Base-by-base conservation (phyloP, 2,888 invertebrate genomes). In the Sepioteuthis lessoniana region DNA sequence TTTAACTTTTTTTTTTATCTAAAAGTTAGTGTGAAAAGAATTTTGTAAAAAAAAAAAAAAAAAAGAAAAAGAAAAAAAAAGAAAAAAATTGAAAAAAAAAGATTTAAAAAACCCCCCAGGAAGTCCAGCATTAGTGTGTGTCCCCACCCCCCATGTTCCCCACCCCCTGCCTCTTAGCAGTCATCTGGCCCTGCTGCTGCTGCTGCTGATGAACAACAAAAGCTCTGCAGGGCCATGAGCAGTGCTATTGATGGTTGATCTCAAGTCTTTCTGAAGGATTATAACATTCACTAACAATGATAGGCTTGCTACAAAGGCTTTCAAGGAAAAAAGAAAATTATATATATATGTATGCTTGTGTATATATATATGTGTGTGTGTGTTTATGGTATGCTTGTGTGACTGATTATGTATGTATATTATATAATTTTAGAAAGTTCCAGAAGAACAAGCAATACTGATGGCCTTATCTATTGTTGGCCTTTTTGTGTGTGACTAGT, bases 211-310 rank as follows among this genome's bases (percentile, higher is more conserved):
- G 4, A 42, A 76, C n/a, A n/a, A n/a, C 5, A 76, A n/a, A 76
- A 76, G n/a, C n/a, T 76, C 76, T 76, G 76, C n/a, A 0, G 76
- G 76, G 35, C 76, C 76, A 35, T 35, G 76, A 76, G n/a, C 76
- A n/a, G n/a, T n/a, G 76, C 76, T 76, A 76, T 76, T 76, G 76
- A 76, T 76, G 76, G 76, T 76, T 76, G 76, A 76, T 76, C 76
- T 76, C 76, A 76, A 35, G 91, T 91, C 91, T 91, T 91, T 92
- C 47, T 42, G n/a, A n/a, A 42, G 46, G 47, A 92, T n/a, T 19
- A n/a, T 31, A 46, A 92, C 47, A 42, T 31, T 92, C 92, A 47
- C 92, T 47, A 47, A 47, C 92, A 13, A n/a, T 42, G 38, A 42
- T 42, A 19, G 38, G n/a, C 38, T n/a, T n/a, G n/a, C 92, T 47